Evolutionary conservation across 1,140 invertebrate genomes (phyloP).

Genomic region (Mya arenaria): DNA sequence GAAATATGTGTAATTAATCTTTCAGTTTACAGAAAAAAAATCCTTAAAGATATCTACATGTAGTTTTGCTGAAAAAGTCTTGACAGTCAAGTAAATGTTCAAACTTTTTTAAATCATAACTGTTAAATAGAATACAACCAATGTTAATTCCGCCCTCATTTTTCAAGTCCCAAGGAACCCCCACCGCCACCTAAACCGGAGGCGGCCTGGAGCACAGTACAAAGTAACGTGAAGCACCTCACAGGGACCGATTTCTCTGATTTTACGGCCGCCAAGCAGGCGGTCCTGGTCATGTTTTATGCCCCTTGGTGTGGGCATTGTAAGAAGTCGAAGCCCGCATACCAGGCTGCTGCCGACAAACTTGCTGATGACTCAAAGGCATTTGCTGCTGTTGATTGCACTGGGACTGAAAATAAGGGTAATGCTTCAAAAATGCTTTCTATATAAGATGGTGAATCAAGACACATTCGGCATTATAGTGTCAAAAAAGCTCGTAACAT

Average conservation of each 20-base stretch:
- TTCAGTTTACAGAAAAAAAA: too few relatives aligned
- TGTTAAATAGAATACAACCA: too few relatives aligned
- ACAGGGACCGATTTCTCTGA: slow-evolving; percentile 82
- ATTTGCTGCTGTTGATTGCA: slow-evolving; percentile 92
- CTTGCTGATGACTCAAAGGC: slow-evolving; percentile 82
- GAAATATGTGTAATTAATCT: too few relatives aligned
- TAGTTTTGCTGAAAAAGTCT: too few relatives aligned
- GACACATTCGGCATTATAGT: not conserved
- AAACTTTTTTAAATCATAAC: too few relatives aligned
- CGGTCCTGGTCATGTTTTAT: slow-evolving; percentile 78
- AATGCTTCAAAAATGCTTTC: not conserved
- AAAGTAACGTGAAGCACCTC: slow-evolving; percentile 82
- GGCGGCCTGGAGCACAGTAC: slow-evolving; percentile 80
- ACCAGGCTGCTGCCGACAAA: slow-evolving; percentile 87
- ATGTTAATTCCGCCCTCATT: too few relatives aligned
- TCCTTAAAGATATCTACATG: not conserved
- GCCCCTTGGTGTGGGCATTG: slow-evolving; percentile 91
- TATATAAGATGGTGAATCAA: not conserved
- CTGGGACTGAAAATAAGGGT: slow-evolving; percentile 81
- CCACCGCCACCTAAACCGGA: slow-evolving; percentile 78
- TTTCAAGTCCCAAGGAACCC: slow-evolving; percentile 79
- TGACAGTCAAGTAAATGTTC: too few relatives aligned
- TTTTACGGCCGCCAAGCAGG: slow-evolving; percentile 71
- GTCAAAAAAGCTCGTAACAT: too few relatives aligned
- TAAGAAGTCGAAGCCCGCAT: slow-evolving; percentile 92